Evolutionary conservation across 1,140 invertebrate genomes (phyloP), one percentile per base, ranked within the genome.

Genomic region (Popillia japonica): DNA sequence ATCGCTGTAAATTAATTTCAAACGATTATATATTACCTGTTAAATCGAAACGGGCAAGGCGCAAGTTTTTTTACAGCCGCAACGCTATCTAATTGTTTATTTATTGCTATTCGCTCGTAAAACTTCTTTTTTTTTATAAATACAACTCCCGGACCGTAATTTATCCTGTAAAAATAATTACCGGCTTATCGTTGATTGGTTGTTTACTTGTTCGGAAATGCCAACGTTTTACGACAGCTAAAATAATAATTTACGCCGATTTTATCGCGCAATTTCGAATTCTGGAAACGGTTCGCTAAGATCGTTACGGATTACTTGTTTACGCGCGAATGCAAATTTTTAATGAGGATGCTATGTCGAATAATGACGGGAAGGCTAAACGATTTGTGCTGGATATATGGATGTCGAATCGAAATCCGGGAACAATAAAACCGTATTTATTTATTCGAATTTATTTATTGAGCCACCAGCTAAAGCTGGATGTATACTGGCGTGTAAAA

Each of bases 31-130:
- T 55, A 55, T 55, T 55, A 55, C 48, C 17, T 55, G 48, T 55
- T 55, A 55, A 55, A 55, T 55, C 48, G 48, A 55, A 55, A 17
- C 14, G 48, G 48, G 48, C 48, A 55, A 55, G 48, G 48, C 48
- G 48, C 14, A 55, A 55, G 48, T 17, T n/a, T 55, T 55, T 55
- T 55, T 55, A 55, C 14, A 17, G 48, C 48, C 44, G 44, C 44
- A 48, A 48, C 44, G 44, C 44, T n/a, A 48, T 48, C 48, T 55
- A 55, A 55, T 55, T 55, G 48, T 55, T 55, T 55, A 55, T 55
- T 55, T 55, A 55, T 55, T 55, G 48, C 48, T 17, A 55, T 55
- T 55, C 48, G 14, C n/a, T 17, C 48, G 48, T 55, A 55, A 55
- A 55, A 55, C 14, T 55, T 55, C 48, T 55, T 55, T 55, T 55